phyloP scores from a whole-genome alignment of 2,888 invertebrate genomes.

The Temnothorax unifasciatus region DNA sequence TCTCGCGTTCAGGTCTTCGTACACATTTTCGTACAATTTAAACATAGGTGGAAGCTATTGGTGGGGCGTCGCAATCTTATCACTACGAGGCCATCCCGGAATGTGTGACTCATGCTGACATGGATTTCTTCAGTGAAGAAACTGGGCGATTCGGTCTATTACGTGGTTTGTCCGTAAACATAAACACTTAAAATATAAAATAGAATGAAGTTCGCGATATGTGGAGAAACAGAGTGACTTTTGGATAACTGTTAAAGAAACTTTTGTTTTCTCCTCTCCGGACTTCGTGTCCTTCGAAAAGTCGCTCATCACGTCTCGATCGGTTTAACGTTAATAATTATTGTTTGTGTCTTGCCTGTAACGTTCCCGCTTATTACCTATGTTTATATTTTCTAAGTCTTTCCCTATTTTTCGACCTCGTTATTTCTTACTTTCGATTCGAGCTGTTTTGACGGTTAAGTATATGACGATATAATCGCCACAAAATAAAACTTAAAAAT shows the following conservation, averaged over 20 bases:
- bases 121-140: slow-evolving; percentile 48
- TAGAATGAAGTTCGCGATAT: neutral
- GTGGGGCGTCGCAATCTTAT: slow-evolving; percentile 70
- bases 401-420: no score
- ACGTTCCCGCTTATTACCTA: no score
- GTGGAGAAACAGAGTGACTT: neutral
- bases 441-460: no score
- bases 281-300: no score
- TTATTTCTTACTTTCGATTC: no score
- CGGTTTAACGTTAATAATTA: no score
- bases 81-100: slow-evolving; percentile 62
- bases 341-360: no score
- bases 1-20: neutral
- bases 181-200: neutral
- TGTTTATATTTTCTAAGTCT: no score
- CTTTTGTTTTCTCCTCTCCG: no score
- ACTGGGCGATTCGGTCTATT: neutral
- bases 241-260: neutral
- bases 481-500: neutral
- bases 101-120: slow-evolving; percentile 67
- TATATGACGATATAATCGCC: no score
- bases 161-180: slow-evolving; percentile 22
- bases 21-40: slow-evolving; percentile 9
- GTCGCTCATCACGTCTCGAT: no score
- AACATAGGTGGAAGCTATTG: slow-evolving; percentile 39